Evolutionary conservation across 2,113 vertebrate genomes (phyloP).

Genomic region (Pelmatolapia mariae): DNA sequence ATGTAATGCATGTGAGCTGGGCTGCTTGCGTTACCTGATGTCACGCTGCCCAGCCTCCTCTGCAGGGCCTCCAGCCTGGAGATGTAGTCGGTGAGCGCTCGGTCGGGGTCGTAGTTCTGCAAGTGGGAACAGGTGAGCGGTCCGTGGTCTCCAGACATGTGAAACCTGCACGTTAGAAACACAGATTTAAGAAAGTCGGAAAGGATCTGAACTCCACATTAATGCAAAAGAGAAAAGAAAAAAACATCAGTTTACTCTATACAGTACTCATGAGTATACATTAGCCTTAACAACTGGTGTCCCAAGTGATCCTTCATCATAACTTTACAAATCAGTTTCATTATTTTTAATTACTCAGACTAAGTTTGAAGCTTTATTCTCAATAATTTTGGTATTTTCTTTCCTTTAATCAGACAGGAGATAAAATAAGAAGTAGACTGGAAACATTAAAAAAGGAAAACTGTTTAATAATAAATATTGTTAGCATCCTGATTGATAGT

Average conservation of each 20-base stretch:
- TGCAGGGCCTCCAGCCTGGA: slow-evolving; percentile 89
- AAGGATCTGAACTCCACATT: background rate
- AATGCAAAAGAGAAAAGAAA: background rate
- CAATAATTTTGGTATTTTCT: background rate
- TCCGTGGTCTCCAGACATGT: slow-evolving; percentile 66
- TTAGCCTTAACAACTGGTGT: background rate
- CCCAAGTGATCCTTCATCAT: background rate
- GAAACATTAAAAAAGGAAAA: background rate
- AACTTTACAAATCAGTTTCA: background rate
- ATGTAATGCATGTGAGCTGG: background rate
- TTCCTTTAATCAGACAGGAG: background rate
- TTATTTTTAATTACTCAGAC: background rate
- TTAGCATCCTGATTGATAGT: background rate
- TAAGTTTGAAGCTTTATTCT: background rate
- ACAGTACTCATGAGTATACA: background rate
- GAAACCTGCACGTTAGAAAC: slow-evolving; percentile 68
- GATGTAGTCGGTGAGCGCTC: slow-evolving; percentile 94
- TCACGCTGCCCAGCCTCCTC: slow-evolving; percentile 85
- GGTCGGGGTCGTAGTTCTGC: slow-evolving; percentile 93
- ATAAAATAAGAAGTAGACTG: background rate
- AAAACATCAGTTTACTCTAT: background rate
- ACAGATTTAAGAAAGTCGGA: background rate
- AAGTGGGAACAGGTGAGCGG: slow-evolving; percentile 84
- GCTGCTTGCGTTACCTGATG: slow-evolving; percentile 75
- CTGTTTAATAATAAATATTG: background rate